Evolutionary conservation across 1,140 invertebrate species (phyloP), one percentile per base, ranked within the genome.

Genomic region (Matsumurasca onukii): DNA sequence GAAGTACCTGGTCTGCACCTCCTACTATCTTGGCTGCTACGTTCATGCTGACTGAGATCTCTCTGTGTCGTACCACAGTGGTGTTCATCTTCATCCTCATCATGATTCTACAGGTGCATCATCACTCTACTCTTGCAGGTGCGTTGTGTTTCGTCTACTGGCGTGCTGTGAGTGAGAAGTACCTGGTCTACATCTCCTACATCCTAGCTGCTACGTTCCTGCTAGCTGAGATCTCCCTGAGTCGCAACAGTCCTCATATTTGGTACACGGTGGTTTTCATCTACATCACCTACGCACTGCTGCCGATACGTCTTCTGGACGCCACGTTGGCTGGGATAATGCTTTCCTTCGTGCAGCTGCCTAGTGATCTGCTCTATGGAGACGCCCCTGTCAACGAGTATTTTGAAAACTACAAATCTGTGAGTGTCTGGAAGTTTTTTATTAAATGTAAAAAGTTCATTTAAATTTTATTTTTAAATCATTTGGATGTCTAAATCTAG

Each of bases 221-320:
- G 3, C 3, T 29, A 5, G 5, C 25, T 22, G 55, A 59, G 25
- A 27, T 59, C 15, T 9, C 25, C 3, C 25, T 59, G 55, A 9
- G 24, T 27, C 25, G 25, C 55, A 59, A 25, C 3, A 12, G 24
- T n/a, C 9, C 55, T 12, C 15, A 59, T 24, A 9, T 59, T 2
- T 59, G 55, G 55, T 22, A 13, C 25, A 59, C 55, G 2, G 55
- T 29, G 3, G 25, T 25, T 27, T 59, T 27, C 55, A 27, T 59
- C 55, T 59, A 59, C 55, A 59, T 59, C 22, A 59, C 25, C 55
- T 27, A 59, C 25, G 55, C 55, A 3, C 25, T 59, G 25, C 55
- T 59, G 55, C 55, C 55, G 2, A 59, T 59, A 2, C 55, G 55
- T 5, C 55, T 59, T 2, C 55, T 27, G 55, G 55, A 59, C 5